Evolutionary conservation across 2,888 invertebrate species (phyloP), one percentile per base, ranked within the genome.

Genomic region (Drosophila planitibia): DNA sequence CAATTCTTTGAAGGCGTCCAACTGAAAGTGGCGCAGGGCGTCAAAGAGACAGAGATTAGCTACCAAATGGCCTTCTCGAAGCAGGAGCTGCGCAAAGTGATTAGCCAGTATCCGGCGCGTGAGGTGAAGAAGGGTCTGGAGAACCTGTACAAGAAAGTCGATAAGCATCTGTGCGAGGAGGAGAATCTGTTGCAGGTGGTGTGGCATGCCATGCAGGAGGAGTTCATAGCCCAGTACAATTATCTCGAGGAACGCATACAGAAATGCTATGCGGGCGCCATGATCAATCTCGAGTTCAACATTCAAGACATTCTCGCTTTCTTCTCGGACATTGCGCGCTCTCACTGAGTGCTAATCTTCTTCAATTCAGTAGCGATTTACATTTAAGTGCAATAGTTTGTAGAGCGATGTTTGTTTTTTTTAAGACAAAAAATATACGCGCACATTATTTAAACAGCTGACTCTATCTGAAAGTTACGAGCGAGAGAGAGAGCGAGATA

Each of bases 121-220:
- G 97, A 98, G 95, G 98, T 99, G 25, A 98, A 98, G 94, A 97
- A 97, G 92, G 98, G 98, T 3, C 94, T 99, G 77, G 98, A 99
- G 93, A 96, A 97, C 90, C 95, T 99, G 74, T 99, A 98, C 94
- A 97, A 97, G 93, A 98, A 98, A 93, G 98, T 99, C 66, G 99
- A 99, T 93, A 99, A 99, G 94, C 99, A 99, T 94, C 94, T 99
- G 54, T 98, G 97, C 91, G 98, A 98, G 94, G 98, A 98, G 94
- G 97, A 97, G 93, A 98, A 98, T 91, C 95, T 99, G 78, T 94
- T 98, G 89, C 94, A 97, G 96, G 99, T 99, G 60, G 99, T 99
- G 69, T 99, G 99, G 99, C 96, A 98, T 92, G 98, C 98, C 88
- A 99, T 99, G 99, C 99, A 99, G 94, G 98, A 99, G 93, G 99